A percentile compares a stretch with the other conserved stretches of the same genome.
Conservation (phyloP, 2,888 invertebrate genomes). For the Julus scandinavius region DNA sequence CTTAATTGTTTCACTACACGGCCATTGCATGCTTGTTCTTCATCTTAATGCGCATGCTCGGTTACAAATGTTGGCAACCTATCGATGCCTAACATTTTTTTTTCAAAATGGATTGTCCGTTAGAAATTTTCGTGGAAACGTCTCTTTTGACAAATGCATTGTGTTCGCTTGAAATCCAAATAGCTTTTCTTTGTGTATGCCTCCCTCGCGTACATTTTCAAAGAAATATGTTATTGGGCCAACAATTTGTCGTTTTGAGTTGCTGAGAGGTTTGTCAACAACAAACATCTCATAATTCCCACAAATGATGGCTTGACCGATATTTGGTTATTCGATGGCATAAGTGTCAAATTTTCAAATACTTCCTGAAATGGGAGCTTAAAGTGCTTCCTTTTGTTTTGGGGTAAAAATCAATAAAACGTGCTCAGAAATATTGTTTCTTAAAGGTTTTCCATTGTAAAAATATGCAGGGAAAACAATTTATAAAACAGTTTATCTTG, state of each 20-base stretch:
- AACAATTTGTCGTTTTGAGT: neutral
- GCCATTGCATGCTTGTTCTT: neutral
- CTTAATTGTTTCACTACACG: neutral
- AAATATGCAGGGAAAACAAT: too few species aligned
- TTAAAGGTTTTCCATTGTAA: neutral
- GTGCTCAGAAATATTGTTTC: neutral
- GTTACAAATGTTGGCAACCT: neutral
- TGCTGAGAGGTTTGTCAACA: neutral
- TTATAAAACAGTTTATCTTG: too few species aligned
- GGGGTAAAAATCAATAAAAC: neutral
- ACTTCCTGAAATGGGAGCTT: neutral
- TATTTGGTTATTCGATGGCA: neutral
- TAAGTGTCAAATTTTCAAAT: neutral
- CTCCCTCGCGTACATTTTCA: neutral
- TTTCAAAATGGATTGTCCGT: neutral
- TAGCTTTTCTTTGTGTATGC: neutral
- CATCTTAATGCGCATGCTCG: neutral
- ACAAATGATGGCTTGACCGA: neutral
- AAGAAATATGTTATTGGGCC: conserved; percentile 16
- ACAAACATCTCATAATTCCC: neutral
- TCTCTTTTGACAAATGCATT: neutral
- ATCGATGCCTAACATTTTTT: neutral
- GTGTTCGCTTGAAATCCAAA: neutral
- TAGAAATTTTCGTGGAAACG: neutral
- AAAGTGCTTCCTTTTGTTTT: neutral